Conservation (phyloP, 2,888 invertebrate genomes). For the Griposia aprilina region DNA sequence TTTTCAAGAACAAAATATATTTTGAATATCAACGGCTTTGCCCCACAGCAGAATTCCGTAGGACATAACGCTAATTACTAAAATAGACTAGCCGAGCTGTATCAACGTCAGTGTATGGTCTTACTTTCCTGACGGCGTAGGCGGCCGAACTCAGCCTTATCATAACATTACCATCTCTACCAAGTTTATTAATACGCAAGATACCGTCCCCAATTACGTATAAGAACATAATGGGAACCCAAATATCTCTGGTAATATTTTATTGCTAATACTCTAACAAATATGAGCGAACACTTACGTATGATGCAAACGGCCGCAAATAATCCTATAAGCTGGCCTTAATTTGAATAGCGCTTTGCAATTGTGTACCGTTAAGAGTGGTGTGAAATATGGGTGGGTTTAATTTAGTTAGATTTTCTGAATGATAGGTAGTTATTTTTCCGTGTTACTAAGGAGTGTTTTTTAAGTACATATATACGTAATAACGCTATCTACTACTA, state of each 20-base stretch:
- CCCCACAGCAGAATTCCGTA: too few species aligned
- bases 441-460: not conserved
- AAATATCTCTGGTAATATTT: constrained; percentile 50
- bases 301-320: constrained; percentile 42
- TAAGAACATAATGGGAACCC: constrained; percentile 27
- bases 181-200: constrained; percentile 15
- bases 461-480: not conserved
- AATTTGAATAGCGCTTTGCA: constrained; percentile 57
- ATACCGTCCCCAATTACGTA: constrained; percentile 24
- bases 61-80: too few species aligned
- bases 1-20: too few species aligned
- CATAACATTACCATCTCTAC: not conserved
- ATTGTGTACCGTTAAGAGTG: constrained; percentile 35
- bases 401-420: constrained; percentile 14
- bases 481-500: too few species aligned
- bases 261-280: constrained; percentile 57
- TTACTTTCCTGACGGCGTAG: too few species aligned
- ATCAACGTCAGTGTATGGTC: too few species aligned
- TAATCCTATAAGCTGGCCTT: constrained; percentile 51
- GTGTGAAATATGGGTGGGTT: constrained; percentile 8
- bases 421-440: not conserved
- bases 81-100: too few species aligned
- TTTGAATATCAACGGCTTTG: too few species aligned
- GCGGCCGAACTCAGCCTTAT: too few species aligned
- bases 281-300: constrained; percentile 56